Evolutionary conservation across 2,797 vertebrate species (phyloP).

Genomic region (Nyctibius grandis): DNA sequence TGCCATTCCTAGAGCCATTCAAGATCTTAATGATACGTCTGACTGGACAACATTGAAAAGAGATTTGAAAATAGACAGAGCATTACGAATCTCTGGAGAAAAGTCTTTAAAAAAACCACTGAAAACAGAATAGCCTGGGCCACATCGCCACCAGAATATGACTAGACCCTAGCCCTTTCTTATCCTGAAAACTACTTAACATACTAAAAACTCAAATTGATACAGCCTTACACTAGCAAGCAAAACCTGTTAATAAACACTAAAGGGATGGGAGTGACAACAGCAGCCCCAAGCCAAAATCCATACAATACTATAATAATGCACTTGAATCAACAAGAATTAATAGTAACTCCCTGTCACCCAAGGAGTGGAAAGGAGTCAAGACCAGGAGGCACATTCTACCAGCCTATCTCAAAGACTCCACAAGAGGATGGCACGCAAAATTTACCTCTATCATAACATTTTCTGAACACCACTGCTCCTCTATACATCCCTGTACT

Average conservation of each 20-base stretch:
- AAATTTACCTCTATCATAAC: accelerated
- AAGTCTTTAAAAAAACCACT: not conserved
- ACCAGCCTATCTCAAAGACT: not conserved
- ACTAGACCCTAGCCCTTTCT: not conserved
- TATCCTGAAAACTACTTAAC: not conserved
- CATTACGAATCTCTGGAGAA: not conserved
- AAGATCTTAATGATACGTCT: not conserved
- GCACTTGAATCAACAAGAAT: not conserved
- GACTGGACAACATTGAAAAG: not conserved
- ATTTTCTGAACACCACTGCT: not conserved
- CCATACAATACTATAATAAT: accelerated
- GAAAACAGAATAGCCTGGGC: not conserved
- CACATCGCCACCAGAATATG: not conserved
- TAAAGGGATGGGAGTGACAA: not conserved
- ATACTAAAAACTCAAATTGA: not conserved
- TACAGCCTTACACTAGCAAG: not conserved
- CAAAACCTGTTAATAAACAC: not conserved
- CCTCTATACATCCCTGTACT: accelerated
- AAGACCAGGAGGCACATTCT: not conserved
- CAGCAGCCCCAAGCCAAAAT: not conserved
- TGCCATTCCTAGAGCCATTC: not conserved
- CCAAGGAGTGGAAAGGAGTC: not conserved
- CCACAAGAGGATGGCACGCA: not conserved
- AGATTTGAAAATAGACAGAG: not conserved
- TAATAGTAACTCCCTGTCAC: not conserved